A percentile compares a stretch with the other conserved stretches of the same genome.
phyloP scores from a whole-genome alignment of 2,113 vertebrate species.

The Marmota monax region DNA sequence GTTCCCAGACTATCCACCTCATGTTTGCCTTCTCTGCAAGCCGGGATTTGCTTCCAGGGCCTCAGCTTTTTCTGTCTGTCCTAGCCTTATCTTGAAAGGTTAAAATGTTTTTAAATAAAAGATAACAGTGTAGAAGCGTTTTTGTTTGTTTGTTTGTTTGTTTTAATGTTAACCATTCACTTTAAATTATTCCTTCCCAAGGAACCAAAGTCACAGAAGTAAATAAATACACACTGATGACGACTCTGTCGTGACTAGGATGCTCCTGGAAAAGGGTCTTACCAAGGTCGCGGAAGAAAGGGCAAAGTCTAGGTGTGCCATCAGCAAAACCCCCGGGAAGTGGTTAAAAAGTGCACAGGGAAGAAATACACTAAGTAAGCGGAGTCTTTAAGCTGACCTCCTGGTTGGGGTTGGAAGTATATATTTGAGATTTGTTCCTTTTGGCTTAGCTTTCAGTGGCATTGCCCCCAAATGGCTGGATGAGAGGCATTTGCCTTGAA shows the following conservation, averaged over 20 bases:
- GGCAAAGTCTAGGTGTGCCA: not conserved
- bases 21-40: not conserved
- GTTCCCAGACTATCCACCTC: not conserved
- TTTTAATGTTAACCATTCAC: not conserved
- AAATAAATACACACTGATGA: not conserved
- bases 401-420: not conserved
- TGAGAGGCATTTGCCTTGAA: not conserved
- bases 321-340: not conserved
- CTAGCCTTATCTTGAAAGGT: not conserved
- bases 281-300: not conserved
- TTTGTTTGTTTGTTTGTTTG: not conserved
- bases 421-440: not conserved
- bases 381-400: not conserved
- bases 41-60: constrained; percentile 2
- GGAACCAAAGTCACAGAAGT: not conserved
- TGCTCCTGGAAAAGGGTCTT: not conserved
- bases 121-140: not conserved
- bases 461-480: not conserved
- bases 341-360: not conserved
- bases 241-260: not conserved
- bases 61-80: not conserved
- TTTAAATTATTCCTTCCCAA: constrained; percentile 46
- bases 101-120: constrained; percentile 46
- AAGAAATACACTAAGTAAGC: not conserved
- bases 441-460: not conserved